These are phyloP conservation scores for Poeciliopsis retropinna DNA, from an alignment of 2,113 vertebrate species.

Conservation along the genomic window DNA sequence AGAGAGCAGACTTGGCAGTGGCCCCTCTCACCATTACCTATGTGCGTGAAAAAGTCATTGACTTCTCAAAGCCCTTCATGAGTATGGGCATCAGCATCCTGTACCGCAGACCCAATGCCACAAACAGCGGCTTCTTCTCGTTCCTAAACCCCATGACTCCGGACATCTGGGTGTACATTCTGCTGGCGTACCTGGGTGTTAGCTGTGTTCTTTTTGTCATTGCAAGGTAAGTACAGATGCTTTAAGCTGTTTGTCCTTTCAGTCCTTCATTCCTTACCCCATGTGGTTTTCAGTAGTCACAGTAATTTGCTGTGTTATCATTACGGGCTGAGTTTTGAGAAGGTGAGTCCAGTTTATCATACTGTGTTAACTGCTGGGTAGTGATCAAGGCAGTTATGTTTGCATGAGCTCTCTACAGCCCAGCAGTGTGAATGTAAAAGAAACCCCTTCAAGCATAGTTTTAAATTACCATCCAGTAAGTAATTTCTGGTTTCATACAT, in stretches of 20 bases:
- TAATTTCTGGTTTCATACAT: slow-evolving; percentile 49
- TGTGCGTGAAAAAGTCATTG: slow-evolving; percentile 92
- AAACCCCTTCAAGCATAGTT: slow-evolving; percentile 27
- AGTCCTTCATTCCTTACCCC: slow-evolving; percentile 10
- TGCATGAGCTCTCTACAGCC: slow-evolving; percentile 42
- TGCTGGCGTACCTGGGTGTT: slow-evolving; percentile 96
- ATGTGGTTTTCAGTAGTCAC: slow-evolving; percentile 34
- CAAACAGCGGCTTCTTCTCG: slow-evolving; percentile 97
- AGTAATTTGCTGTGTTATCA: slow-evolving; percentile 50
- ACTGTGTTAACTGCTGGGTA: slow-evolving; percentile 47
- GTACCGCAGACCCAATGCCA: slow-evolving; percentile 94
- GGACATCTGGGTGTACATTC: slow-evolving; percentile 99
- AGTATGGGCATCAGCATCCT: slow-evolving; percentile 97
- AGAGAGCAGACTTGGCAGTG: slow-evolving; percentile 97
- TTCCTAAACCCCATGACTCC: slow-evolving; percentile 98
- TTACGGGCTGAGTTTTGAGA: slow-evolving; percentile 21
- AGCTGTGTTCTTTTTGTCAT: slow-evolving; percentile 99
- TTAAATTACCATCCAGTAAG: slow-evolving; percentile 29
- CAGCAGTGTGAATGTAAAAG: slow-evolving; percentile 34
- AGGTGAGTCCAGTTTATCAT: slow-evolving; percentile 24
- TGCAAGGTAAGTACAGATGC: slow-evolving; percentile 86
- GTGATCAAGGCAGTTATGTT: slow-evolving; percentile 65
- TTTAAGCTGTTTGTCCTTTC: slow-evolving; percentile 1
- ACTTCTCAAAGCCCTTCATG: slow-evolving; percentile 99
- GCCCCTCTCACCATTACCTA: slow-evolving; percentile 98